Evolutionary conservation across 2,113 vertebrate genomes (phyloP).

Genomic region (Petrocephalus microphthalmus): DNA sequence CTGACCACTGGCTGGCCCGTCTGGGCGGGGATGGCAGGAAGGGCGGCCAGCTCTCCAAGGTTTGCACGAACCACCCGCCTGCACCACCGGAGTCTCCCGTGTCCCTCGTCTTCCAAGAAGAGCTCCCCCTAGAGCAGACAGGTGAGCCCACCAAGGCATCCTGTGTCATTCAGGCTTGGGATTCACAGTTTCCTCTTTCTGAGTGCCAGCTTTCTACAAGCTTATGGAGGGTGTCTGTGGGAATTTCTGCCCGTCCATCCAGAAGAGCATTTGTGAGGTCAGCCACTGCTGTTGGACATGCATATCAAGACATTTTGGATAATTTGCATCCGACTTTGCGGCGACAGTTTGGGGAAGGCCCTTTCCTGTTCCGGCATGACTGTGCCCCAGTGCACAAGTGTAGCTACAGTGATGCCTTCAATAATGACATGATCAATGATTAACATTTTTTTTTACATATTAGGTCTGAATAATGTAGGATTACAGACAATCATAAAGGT

Average conservation of each 20-base stretch:
- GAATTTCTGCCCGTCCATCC: too few relatives aligned
- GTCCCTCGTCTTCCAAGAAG: slow-evolving; percentile 30
- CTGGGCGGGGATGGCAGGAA: slow-evolving; percentile 33
- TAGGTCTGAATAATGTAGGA: background rate
- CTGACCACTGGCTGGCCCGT: slow-evolving; percentile 60
- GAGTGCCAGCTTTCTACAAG: background rate
- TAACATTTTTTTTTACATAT: background rate
- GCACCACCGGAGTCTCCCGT: slow-evolving; percentile 24
- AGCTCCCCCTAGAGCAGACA: background rate
- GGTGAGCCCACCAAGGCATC: slow-evolving; percentile 4
- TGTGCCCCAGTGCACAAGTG: too few relatives aligned
- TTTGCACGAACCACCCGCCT: slow-evolving; percentile 29
- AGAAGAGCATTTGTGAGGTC: too few relatives aligned
- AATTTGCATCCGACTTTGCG: too few relatives aligned
- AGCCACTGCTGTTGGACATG: too few relatives aligned
- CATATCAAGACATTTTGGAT: too few relatives aligned
- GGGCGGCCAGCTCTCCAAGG: slow-evolving; percentile 39
- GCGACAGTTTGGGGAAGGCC: too few relatives aligned
- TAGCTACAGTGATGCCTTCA: background rate
- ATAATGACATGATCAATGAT: background rate
- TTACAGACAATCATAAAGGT: background rate
- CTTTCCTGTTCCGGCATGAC: too few relatives aligned
- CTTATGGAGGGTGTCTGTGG: too few relatives aligned
- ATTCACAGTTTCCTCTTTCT: background rate
- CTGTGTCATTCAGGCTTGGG: background rate